Evolutionary conservation across 2,888 invertebrate genomes (phyloP), one percentile per base, ranked within the genome.

Genomic region (Hyalella azteca): DNA sequence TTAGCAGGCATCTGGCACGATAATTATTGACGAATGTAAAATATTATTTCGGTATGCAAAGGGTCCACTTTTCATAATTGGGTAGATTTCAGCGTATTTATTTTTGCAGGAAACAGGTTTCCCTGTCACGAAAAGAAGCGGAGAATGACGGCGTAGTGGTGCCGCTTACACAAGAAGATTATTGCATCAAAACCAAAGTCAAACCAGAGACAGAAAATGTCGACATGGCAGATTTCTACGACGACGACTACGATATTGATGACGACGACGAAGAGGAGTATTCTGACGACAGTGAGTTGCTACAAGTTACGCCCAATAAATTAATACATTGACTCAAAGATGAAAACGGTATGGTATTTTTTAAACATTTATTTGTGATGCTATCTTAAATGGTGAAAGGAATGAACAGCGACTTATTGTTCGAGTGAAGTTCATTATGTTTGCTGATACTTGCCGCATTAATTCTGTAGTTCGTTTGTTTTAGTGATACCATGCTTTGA

Each of bases 131-230:
- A 87, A 92, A 93, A 77, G 98, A 98, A 85, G 99, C 99, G 0
- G 96, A 96, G 88, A 93, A 94, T 85, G 99, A 99, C 89, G 97
- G 97, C 85, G 96, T 99, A 85, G 94, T 94, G 79, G 98, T 99
- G 86, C 99, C 98, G 15, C 92, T 95, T 86, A 99, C 99, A 2
- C 90, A 98, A 87, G 98, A 99, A 90, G 99, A 99, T 48, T 85
- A 85, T 89, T 98, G 98, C 89, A 95, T 98, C 87, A 90, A 89
- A 84, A 94, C 95, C 73, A 93, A 93, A 88, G 94, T 95, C 85
- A 95, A 95, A 90, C 93, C 95, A 15, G 92, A 93, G 86, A 93
- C 95, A 86, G 93, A 94, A 85, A 87, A 92, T 90, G 89, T 94
- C 86, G 97, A 97, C 88, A 94, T 96, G 92, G 95, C 95, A 85